Base-by-base conservation (phyloP, 1,140 invertebrate genomes). In the Bicyclus anynana region DNA sequence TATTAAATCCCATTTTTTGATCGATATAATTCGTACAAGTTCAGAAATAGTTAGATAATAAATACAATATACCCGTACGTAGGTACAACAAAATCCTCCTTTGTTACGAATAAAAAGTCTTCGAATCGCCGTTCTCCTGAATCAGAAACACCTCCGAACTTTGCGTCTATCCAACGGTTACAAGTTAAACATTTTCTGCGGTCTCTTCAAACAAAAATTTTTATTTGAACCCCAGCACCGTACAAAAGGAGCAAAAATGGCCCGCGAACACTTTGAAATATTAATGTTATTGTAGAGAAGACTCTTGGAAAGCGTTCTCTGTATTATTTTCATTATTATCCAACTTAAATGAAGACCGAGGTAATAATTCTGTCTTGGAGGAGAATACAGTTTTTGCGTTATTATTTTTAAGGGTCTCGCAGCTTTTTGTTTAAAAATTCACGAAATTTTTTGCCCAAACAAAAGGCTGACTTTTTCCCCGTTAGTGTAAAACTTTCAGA, bases 141-240 rank as follows among this genome's bases (percentile, higher is more conserved):
- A 37, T 47, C 40, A 33, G 26, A 38, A 50, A 44, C 52, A 65
- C 57, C 51, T 59, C 16, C 9, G 38, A 52, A 59, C 26, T 53
- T 65, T n/a, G 44, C 50, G 33, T 23, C 26, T 51, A 42, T 56
- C 60, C 35, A 29, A 59, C 52, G 42, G 46, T 65, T 50, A 46
- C 57, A 54, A 60, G 47, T 69, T 62, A 66, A 65, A 62, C 48
- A 42, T 75, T 68, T 65, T 61, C 65, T 38, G 44, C 48, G 42
- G 62, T 67, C 69, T 52, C 49, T 73, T 78, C 72, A 81, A 77
- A 78, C 73, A 44, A 76, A 69, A 66, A 74, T 68, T 73, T 74
- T 72, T 66, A 65, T 69, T 72, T 70, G 62, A 71, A 65, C 57
- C 57, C 55, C 56, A 44, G 53, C 59, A 37, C 50, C 57, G 53